Base-by-base conservation (phyloP, 2,888 invertebrate genomes). In the Nudaria mundana region DNA sequence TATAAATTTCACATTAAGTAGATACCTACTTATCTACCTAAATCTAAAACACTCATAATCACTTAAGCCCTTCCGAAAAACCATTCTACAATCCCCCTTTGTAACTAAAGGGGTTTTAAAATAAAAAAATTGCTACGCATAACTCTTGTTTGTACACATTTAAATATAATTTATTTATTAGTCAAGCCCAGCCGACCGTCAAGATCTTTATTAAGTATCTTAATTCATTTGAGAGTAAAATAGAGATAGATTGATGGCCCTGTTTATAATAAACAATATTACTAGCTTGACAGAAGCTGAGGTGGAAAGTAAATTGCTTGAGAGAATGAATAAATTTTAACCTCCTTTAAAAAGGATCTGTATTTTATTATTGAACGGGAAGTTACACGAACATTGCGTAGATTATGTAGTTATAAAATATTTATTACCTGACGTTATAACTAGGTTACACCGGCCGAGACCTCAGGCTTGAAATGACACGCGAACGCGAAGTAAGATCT, bases 151-250 rank as follows among this genome's bases (percentile, higher is more conserved):
- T 33, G 47, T 46, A 48, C 33, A 54, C 41, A 39, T 47, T 30
- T 44, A 40, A 42, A 42, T 45, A 58, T 66, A 58, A 57, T 66
- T 48, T 32, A 53, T 40, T 70, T 58, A 70, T 53, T 50, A 59
- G 54, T 30, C 35, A 48, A 52, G 58, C 54, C 54, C 42, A 44
- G 35, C 48, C 37, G 47, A 57, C 58, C 52, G 53, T 51, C 53
- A 46, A 52, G 68, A 71, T 74, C 69, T 65, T 73, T 73, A 79
- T 76, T 71, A 76, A 79, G 68, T 65, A 71, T 53, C 60, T 63
- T 68, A 66, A 71, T 75, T 72, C 64, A 68, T 75, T 67, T 53
- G 48, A 51, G 44, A 45, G 55, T 58, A 28, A 56, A 63, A 64
- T 56, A 56, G 62, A 66, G 63, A 63, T 56, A 63, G 70, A 76